Evolutionary conservation across 30 jellyfish, hydroid and myxozoan genomes (phyloP).

Genomic region (Catostylus mosaicus): DNA sequence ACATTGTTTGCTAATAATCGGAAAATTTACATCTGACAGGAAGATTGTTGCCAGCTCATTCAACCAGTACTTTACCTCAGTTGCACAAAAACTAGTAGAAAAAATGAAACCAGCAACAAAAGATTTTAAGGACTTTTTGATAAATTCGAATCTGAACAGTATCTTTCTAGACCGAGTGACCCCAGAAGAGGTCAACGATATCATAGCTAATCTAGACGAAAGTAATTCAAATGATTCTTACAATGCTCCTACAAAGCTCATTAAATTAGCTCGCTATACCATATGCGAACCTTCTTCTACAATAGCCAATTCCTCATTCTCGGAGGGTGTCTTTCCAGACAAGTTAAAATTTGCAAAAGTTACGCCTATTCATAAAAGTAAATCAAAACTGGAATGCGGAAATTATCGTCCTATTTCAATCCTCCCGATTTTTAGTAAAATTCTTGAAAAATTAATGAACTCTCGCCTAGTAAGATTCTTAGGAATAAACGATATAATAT

Average conservation of each 20-base stretch:
- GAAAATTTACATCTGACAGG: neutral
- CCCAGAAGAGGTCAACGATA: slow-evolving; percentile 13
- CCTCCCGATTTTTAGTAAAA: slow-evolving; percentile 14
- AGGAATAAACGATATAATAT: slow-evolving; percentile 8
- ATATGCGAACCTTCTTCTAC: slow-evolving; percentile 13
- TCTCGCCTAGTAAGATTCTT: slow-evolving; percentile 39
- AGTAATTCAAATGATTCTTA: slow-evolving; percentile 40
- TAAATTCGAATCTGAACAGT: neutral
- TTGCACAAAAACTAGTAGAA: slow-evolving; percentile 11
- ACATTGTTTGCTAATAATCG: neutral
- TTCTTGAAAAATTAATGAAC: slow-evolving; percentile 27
- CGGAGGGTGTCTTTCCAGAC: slow-evolving; percentile 40
- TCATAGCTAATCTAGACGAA: slow-evolving; percentile 42
- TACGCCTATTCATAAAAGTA: slow-evolving; percentile 40
- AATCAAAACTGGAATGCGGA: slow-evolving; percentile 34
- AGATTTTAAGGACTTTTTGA: neutral
- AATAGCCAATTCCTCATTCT: slow-evolving; percentile 21
- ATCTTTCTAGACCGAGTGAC: slow-evolving; percentile 23
- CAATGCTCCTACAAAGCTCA: slow-evolving; percentile 4
- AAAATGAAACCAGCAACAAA: slow-evolving; percentile 2
- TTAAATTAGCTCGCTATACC: slow-evolving; percentile 18
- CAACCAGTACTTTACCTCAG: neutral
- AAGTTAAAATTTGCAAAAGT: slow-evolving; percentile 38
- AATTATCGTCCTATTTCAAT: slow-evolving; percentile 50
- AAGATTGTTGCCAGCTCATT: slow-evolving; percentile 3